phyloP scores from a whole-genome alignment of 2,888 invertebrate genomes.

The Tetragnatha montana region DNA sequence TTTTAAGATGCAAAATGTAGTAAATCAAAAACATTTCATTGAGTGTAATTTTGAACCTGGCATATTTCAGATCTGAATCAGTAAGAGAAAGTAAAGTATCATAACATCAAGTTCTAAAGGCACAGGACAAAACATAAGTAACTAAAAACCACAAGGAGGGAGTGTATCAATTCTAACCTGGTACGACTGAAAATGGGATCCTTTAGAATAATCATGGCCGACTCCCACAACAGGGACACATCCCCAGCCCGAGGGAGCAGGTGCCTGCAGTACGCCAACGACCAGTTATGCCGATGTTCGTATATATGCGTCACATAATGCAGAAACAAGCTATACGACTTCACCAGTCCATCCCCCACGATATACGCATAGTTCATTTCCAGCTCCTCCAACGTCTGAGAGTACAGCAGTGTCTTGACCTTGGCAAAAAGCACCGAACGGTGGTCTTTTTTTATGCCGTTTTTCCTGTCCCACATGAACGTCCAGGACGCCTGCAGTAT shows the following conservation, averaged over 20 bases:
- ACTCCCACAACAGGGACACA: conserved; percentile 59
- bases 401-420: conserved; percentile 58
- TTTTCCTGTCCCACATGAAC: conserved; percentile 62
- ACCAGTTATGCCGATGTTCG: conserved; percentile 62
- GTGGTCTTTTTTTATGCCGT: conserved; percentile 63
- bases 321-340: conserved; percentile 49
- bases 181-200: conserved; percentile 66
- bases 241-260: conserved; percentile 40
- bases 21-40: too few species aligned
- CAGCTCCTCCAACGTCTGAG: conserved; percentile 60
- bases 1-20: too few species aligned
- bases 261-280: conserved; percentile 47
- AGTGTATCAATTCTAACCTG: background rate
- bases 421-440: conserved; percentile 55
- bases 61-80: too few species aligned
- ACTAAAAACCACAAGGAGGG: too few species aligned
- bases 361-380: conserved; percentile 65
- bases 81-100: too few species aligned
- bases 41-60: too few species aligned
- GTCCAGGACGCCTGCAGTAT: conserved; percentile 59
- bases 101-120: too few species aligned
- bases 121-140: too few species aligned
- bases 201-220: conserved; percentile 56
- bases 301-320: conserved; percentile 60
- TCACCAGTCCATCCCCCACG: conserved; percentile 49